A percentile compares a stretch with the other conserved stretches of the same genome.
Conservation (phyloP, 2,797 vertebrate genomes). For the Cottoperca gobio region DNA sequence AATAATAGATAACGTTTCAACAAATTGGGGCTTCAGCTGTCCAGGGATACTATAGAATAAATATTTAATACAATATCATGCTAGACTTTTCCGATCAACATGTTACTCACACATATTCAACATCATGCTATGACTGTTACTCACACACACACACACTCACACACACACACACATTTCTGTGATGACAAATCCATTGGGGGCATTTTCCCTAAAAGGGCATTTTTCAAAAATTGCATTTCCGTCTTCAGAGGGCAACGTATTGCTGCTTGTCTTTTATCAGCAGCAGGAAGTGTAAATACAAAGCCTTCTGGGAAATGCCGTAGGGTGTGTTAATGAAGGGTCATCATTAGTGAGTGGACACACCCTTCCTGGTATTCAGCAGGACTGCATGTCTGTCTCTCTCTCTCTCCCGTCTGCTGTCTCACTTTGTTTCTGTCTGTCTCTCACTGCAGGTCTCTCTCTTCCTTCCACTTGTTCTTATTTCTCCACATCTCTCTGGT, state of each 20-base stretch:
- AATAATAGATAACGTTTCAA: neutral
- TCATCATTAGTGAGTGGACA: conserved; percentile 67
- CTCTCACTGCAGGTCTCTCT: conserved; percentile 4
- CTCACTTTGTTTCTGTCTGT: neutral
- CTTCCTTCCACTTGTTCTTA: no score
- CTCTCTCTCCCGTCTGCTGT: conserved; percentile 3
- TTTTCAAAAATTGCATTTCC: conserved; percentile 55
- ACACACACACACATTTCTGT: conserved; percentile 1
- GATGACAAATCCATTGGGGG: conserved; percentile 26
- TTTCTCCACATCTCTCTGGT: neutral
- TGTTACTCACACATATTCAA: neutral
- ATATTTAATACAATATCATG: no score
- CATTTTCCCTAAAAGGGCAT: conserved; percentile 54
- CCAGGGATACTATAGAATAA: neutral
- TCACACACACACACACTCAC: neutral
- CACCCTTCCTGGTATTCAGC: conserved; percentile 81
- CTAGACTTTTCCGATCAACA: no score
- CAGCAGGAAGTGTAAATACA: conserved; percentile 81
- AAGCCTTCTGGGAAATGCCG: conserved; percentile 76
- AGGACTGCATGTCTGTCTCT: conserved; percentile 21
- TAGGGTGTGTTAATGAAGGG: conserved; percentile 55
- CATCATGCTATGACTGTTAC: conserved; percentile 6
- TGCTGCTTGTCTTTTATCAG: conserved; percentile 69
- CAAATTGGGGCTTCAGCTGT: no score
- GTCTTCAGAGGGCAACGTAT: neutral